Base-by-base conservation (phyloP, 2,113 vertebrate genomes). In the Pangasianodon hypophthalmus region DNA sequence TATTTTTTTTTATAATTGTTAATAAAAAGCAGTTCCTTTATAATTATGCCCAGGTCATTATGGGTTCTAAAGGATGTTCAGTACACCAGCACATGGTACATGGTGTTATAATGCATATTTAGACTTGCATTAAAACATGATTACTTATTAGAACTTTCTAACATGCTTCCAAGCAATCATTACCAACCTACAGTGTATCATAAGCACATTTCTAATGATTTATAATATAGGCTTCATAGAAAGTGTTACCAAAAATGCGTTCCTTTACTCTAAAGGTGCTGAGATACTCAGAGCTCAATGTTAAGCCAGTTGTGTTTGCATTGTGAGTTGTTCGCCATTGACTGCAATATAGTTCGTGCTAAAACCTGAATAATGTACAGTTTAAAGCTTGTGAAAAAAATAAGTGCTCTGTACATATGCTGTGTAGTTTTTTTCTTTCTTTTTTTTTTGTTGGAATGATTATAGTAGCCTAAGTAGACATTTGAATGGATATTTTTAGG, bases 401-500 rank as follows among this genome's bases (percentile, higher is more conserved):
- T 3, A 37, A 50, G 46, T 71, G 29, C 44, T 56, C n/a, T 87
- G 60, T 44, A 58, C 32, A 37, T 71, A 37, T 4, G 29, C 10
- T 13, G 29, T 50, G 46, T 80, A 13, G n/a, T 13, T 80, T 52
- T 52, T 80, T 80, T 77, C 3, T 79, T 75, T 64, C n/a, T 21
- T 37, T 37, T 69, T 32, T 32, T 32, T 69, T 48, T 69, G 67
- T 87, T 26, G 24, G 64, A 87, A 58, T 79, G 54, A 87, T 26
- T 24, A 26, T 46, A 5, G 24, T 87, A 79, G 71, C 56, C 69
- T 80, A 89, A 81, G 89, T 81, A 71, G 89, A 90, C 90, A 87
- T 87, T 46, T 7, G 24, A 79, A 88, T 80, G 0, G 2, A 54
- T 11, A 18, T 82, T 75, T 92, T 91, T 87, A 90, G 83, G 88